phyloP scores from a whole-genome alignment of 2,888 invertebrate genomes.

The Tachystola acroxantha region DNA sequence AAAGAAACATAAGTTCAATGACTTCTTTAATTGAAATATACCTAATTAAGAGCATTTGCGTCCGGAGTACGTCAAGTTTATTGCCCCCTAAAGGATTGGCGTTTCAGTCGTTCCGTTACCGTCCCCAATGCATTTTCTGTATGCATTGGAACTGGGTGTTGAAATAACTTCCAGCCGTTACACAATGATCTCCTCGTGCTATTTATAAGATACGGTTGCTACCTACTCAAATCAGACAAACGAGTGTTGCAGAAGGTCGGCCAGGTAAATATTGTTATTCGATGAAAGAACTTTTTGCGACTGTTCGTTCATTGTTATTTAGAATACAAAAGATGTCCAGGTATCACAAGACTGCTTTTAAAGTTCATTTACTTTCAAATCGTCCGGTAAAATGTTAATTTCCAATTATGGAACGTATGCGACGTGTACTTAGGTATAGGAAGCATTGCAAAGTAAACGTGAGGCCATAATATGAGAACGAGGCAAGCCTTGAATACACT shows the following conservation, averaged over 20 bases:
- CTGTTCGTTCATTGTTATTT: conserved; percentile 7
- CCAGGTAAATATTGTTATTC: conserved; percentile 28
- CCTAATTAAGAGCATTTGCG: conserved; percentile 6
- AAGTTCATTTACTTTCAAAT: background rate
- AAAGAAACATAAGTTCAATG: conserved; percentile 31
- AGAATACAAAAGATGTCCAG: background rate
- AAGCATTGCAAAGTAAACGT: conserved; percentile 58
- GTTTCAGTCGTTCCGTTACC: conserved; percentile 47
- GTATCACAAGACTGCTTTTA: background rate
- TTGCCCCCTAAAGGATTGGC: conserved; percentile 40
- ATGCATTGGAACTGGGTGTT: conserved; percentile 40
- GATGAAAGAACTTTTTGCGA: conserved; percentile 23
- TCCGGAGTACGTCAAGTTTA: conserved; percentile 28
- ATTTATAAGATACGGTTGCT: conserved; percentile 48
- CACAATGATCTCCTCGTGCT: conserved; percentile 40
- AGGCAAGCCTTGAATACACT: conserved; percentile 70
- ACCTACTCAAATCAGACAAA: conserved; percentile 24
- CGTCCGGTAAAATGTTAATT: conserved; percentile 3
- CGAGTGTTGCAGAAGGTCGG: conserved; percentile 34
- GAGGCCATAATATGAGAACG: conserved; percentile 62
- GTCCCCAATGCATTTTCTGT: conserved; percentile 49
- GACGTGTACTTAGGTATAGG: conserved; percentile 51
- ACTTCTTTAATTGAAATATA: background rate
- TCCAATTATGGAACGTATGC: conserved; percentile 25
- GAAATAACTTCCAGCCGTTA: conserved; percentile 47